Conservation (phyloP, 2,113 vertebrate species). For the Dasypus novemcinctus region DNA sequence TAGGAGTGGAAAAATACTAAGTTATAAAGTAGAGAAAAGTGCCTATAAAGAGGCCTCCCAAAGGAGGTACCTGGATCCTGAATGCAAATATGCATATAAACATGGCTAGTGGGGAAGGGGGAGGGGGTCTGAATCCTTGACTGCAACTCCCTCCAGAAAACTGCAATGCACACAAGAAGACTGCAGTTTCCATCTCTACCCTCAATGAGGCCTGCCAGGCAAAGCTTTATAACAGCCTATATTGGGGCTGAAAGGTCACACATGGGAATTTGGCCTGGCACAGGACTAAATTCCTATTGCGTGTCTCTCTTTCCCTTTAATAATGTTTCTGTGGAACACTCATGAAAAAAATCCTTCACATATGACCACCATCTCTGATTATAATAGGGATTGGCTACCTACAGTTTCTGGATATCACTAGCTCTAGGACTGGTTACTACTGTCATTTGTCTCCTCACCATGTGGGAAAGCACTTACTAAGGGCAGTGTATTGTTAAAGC, state of each 20-base stretch:
- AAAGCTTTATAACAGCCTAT: neutral
- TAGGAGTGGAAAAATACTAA: neutral
- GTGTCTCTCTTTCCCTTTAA: neutral
- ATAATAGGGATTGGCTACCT: neutral
- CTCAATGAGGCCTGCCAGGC: neutral
- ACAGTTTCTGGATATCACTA: neutral
- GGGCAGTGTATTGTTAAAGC: conserved; percentile 12
- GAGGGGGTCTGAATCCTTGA: too few species aligned
- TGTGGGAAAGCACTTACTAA: neutral
- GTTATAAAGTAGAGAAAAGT: neutral
- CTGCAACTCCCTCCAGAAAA: neutral
- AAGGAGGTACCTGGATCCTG: neutral
- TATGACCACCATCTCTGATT: neutral
- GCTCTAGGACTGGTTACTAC: neutral
- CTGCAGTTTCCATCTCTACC: neutral
- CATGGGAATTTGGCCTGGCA: neutral
- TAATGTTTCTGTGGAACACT: neutral
- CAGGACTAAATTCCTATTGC: neutral
- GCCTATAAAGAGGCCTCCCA: neutral
- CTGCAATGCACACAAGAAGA: neutral
- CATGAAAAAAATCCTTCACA: neutral
- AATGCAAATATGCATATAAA: neutral
- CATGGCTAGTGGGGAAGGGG: neutral
- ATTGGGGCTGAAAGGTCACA: neutral
- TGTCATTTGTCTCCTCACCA: neutral